These are phyloP conservation scores for Anguilla pacifica DNA, from an alignment of 2,797 vertebrate genomes.

Conservation along the genomic window DNA sequence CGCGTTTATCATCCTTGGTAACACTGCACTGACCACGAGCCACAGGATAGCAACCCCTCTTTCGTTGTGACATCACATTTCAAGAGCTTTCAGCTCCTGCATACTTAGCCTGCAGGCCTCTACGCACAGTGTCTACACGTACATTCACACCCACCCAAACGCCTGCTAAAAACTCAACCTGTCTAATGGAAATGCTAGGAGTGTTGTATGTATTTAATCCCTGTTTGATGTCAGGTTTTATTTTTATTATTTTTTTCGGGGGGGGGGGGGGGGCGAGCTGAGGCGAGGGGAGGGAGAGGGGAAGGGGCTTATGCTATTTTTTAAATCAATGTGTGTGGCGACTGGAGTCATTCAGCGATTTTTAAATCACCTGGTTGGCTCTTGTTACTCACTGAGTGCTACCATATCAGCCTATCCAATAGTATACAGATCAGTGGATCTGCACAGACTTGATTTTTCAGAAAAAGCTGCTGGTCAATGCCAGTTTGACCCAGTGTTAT, in stretches of 20 bases:
- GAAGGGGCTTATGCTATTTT: background rate
- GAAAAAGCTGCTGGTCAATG: background rate
- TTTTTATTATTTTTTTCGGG: slow-evolving; percentile 46
- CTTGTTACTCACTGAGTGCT: background rate
- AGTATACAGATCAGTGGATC: background rate
- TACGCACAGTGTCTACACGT: slow-evolving; percentile 59
- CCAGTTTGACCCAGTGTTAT: slow-evolving; percentile 54
- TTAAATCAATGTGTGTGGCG: background rate
- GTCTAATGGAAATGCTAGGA: slow-evolving; percentile 59
- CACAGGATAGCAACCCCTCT: slow-evolving; percentile 23
- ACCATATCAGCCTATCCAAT: slow-evolving; percentile 16
- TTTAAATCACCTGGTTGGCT: background rate
- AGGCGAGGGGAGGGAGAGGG: too few relatives aligned
- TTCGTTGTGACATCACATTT: slow-evolving; percentile 52
- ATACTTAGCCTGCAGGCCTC: slow-evolving; percentile 60
- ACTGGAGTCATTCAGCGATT: background rate
- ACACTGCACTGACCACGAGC: background rate
- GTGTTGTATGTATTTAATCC: slow-evolving; percentile 71
- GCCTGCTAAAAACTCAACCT: slow-evolving; percentile 52
- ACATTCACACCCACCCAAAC: slow-evolving; percentile 58
- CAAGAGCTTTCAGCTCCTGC: slow-evolving; percentile 64
- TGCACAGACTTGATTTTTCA: slow-evolving; percentile 16
- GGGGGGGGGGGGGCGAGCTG: too few relatives aligned
- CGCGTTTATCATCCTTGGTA: background rate
- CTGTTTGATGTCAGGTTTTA: slow-evolving; percentile 79